phyloP scores from a whole-genome alignment of 2,797 vertebrate species.

The Xenentodon cancila region DNA sequence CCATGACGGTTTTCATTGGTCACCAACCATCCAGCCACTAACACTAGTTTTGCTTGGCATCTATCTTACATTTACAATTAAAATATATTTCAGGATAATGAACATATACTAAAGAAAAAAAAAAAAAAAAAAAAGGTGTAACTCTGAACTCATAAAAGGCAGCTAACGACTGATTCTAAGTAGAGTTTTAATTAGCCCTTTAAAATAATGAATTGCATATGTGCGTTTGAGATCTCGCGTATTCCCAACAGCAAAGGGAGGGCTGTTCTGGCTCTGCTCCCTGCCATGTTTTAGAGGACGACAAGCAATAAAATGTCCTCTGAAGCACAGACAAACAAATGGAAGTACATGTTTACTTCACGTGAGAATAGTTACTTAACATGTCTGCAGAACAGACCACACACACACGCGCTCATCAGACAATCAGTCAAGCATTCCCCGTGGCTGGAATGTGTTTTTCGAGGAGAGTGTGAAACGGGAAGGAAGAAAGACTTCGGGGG shows the following conservation, averaged over 20 bases:
- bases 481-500: constrained; percentile 19
- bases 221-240: constrained; percentile 10
- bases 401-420: constrained; percentile 55
- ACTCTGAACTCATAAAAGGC: constrained; percentile 13
- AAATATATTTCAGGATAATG: too few relatives aligned
- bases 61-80: background rate
- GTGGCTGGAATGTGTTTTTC: constrained; percentile 69
- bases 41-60: too few relatives aligned
- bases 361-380: constrained; percentile 56
- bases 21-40: too few relatives aligned
- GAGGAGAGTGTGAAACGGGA: constrained; percentile 56
- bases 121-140: constrained; percentile 11
- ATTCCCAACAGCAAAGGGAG: background rate
- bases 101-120: background rate
- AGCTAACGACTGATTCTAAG: background rate
- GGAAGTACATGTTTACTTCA: constrained; percentile 37
- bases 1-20: background rate
- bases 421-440: constrained; percentile 61
- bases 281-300: constrained; percentile 4
- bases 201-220: constrained; percentile 13
- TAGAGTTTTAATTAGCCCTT: constrained; percentile 17
- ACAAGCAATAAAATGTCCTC: constrained; percentile 18
- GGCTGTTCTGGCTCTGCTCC: background rate
- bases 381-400: constrained; percentile 59
- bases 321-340: constrained; percentile 40